Base-by-base conservation (phyloP, 2,888 invertebrate species). In the Cheilosia variabilis region DNA sequence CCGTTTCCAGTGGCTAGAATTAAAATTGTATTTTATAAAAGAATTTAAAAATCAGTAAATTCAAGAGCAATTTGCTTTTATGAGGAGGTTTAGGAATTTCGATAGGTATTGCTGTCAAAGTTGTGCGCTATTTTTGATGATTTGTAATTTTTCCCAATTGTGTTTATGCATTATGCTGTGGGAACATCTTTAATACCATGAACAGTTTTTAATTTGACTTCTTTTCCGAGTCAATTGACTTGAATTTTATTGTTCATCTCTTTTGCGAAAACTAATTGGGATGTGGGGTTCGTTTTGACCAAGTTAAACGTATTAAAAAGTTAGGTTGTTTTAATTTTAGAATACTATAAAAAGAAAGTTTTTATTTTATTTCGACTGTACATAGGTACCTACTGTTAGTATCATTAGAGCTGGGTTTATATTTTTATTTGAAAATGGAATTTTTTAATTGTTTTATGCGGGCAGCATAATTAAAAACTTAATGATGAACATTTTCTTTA, bases 1-100 rank as follows among this genome's bases (percentile, higher is more conserved):
- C 43, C 73, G 55, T 80, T 80, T 73, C 73, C 17, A 62, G 68
- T 63, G 47, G 62, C 68, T 55, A 37, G 55, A 37, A 68, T 60
- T 45, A 52, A 47, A 53, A 60, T 60, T 55, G 52, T 60, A 52
- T 65, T 62, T 41, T 81, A 43, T 68, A 62, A 75, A 63, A 37
- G 45, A 63, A 57, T 31, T 75, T 75, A 50, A 58, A 57, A 66
- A 66, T 66, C 24, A 45, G 58, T 58, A 52, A 52, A n/a, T 27
- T 37, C 4, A 3, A 37, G 65, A 66, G 43, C 27, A 41, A 41
- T 60, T 50, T 45, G 9, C 50, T 19, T 31, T 57, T 45, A 45
- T 43, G 15, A 13, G 31, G 31, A 24, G 34, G 22, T 52, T 52
- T 10, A 55, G 43, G 27, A 24, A 24, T 41, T 52, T 13, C 5